Conservation (phyloP, 2,888 invertebrate species). For the Dryadula phaetusa region DNA sequence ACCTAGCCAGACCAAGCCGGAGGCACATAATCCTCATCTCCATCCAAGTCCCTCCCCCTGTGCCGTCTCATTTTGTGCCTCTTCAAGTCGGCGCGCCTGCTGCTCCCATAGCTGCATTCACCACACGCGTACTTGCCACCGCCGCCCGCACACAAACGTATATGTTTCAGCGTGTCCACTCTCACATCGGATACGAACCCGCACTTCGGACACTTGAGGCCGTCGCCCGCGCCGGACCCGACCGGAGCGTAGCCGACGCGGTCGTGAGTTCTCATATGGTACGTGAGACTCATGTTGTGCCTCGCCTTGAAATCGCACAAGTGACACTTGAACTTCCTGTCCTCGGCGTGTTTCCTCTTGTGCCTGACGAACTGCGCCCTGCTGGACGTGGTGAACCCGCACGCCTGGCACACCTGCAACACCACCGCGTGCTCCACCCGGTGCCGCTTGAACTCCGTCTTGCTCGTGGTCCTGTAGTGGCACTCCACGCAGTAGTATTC, state of each 20-base stretch:
- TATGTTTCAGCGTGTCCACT: slow-evolving; percentile 43
- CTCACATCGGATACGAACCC: slow-evolving; percentile 39
- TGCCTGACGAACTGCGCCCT: slow-evolving; percentile 58
- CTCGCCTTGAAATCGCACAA: slow-evolving; percentile 64
- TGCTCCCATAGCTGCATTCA: slow-evolving; percentile 55
- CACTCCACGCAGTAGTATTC: slow-evolving; percentile 64
- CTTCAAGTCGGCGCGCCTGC: slow-evolving; percentile 55
- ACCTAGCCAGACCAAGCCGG: not conserved
- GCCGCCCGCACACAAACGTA: slow-evolving; percentile 27
- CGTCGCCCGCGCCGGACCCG: no score
- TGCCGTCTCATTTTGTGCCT: slow-evolving; percentile 54
- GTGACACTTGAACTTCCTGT: slow-evolving; percentile 61
- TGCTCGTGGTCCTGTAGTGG: slow-evolving; percentile 41
- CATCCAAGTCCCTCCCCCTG: slow-evolving; percentile 2
- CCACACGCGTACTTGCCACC: slow-evolving; percentile 49
- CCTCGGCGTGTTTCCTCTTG: slow-evolving; percentile 60
- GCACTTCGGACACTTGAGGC: slow-evolving; percentile 49
- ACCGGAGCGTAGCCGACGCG: no score
- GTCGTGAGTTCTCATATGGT: slow-evolving; percentile 64
- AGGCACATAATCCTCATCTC: slow-evolving; percentile 30
- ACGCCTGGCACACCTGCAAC: slow-evolving; percentile 60
- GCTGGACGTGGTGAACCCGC: slow-evolving; percentile 63
- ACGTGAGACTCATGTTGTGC: slow-evolving; percentile 67
- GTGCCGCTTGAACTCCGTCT: slow-evolving; percentile 51
- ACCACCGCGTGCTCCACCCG: slow-evolving; percentile 46